These are phyloP conservation scores for Anolis sagrei DNA, from an alignment of 2,113 vertebrate genomes.

Conservation along the genomic window DNA sequence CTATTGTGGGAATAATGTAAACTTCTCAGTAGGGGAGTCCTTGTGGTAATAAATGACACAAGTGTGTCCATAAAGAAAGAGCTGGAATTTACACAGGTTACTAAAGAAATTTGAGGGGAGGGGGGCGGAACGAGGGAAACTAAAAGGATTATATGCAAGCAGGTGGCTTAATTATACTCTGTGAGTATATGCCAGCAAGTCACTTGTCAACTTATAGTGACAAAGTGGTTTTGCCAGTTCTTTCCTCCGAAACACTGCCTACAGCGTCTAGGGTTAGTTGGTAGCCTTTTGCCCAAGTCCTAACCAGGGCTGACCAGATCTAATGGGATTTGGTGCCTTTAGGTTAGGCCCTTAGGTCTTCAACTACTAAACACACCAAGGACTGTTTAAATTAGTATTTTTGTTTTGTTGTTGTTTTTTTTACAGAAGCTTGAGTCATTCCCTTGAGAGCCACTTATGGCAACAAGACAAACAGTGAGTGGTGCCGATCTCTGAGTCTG, in stretches of 20 bases:
- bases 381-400: background rate
- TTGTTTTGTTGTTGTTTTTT: background rate
- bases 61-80: background rate
- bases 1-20: background rate
- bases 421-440: no score
- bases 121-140: background rate
- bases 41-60: background rate
- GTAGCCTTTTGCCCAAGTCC: no score
- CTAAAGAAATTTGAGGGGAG: background rate
- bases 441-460: background rate
- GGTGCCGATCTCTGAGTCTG: background rate
- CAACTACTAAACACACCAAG: no score
- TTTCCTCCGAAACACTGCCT: no score
- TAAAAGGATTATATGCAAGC: background rate
- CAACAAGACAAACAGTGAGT: background rate
- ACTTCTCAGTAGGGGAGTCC: background rate
- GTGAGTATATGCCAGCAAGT: no score
- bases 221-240: no score
- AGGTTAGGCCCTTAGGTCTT: no score
- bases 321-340: no score
- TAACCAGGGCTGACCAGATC: no score
- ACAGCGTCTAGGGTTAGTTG: no score
- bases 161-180: background rate
- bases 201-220: no score
- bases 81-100: no score